phyloP scores from a whole-genome alignment of 2,113 vertebrate species.

The Eublepharis macularius region DNA sequence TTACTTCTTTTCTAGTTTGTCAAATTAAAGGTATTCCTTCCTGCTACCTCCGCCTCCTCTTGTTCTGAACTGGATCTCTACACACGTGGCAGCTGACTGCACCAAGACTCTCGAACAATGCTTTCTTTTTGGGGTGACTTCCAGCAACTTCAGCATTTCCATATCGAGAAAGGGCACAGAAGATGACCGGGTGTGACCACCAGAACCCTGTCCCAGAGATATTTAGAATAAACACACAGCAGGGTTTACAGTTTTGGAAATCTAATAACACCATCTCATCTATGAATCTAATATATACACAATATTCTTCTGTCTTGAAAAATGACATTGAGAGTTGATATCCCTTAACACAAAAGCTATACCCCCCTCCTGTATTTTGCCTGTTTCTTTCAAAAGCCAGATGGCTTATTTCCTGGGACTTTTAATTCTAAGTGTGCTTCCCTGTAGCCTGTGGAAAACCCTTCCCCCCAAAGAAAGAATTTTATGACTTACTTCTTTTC shows the following conservation, averaged over 20 bases:
- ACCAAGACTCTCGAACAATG: slow-evolving; percentile 12
- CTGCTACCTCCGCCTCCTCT: slow-evolving; percentile 59
- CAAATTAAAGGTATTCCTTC: slow-evolving; percentile 64
- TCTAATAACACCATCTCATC: neutral
- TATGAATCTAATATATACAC: neutral
- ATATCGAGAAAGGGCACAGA: slow-evolving; percentile 29
- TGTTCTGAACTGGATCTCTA: slow-evolving; percentile 52
- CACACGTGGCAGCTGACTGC: slow-evolving; percentile 67
- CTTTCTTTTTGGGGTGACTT: slow-evolving; percentile 4
- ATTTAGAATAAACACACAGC: neutral
- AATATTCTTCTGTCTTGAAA: neutral
- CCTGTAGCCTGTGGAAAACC: slow-evolving; percentile 44
- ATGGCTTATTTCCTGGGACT: slow-evolving; percentile 44
- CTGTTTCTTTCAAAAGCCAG: neutral
- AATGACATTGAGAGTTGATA: neutral
- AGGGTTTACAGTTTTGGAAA: no score
- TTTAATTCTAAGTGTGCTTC: slow-evolving; percentile 59
- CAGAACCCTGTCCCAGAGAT: neutral
- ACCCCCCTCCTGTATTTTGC: neutral
- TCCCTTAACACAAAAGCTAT: neutral
- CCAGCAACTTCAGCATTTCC: slow-evolving; percentile 41
- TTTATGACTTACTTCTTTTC: slow-evolving; percentile 65
- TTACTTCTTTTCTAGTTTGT: slow-evolving; percentile 32
- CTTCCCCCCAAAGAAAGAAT: neutral
- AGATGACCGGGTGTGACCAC: neutral